Evolutionary conservation across 2,888 invertebrate species (phyloP), one percentile per base, ranked within the genome.

Genomic region (Cyclophora punctaria): DNA sequence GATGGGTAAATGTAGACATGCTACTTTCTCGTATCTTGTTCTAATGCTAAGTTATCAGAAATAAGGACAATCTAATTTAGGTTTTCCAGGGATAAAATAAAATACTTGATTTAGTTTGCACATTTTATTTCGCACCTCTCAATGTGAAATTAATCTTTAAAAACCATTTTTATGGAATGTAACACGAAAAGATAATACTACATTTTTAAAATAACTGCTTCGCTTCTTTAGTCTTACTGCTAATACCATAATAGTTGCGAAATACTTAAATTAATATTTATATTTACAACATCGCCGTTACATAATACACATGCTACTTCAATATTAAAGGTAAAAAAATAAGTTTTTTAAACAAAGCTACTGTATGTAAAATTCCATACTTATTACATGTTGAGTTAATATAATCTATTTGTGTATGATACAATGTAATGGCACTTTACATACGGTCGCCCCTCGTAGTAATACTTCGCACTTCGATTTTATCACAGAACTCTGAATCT

Each of bases 401-500:
- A 46, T 6, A 47, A 46, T 45, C 37, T 34, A 47, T 48, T 49
- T 48, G 35, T 44, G 42, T 51, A 53, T 56, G 47, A 52, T 51
- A 56, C 51, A 51, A 20, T 20, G 35, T 44, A 41, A 7, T 6
- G 20, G 52, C 49, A 51, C 46, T 48, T 59, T 56, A 59, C 65
- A 64, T 53, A 66, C 66, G 62, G 65, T 66, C 56, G 63, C 55
- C 53, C 56, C 64, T 60, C 53, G 40, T 52, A 62, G 63, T 64
- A 66, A 65, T 59, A 61, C 60, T 20, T 52, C 70, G 64, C 61
- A 63, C 66, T 63, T 69, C 66, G 58, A 49, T 65, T 70, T 33
- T 82, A 82, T 82, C 82, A 82, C 82, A 83, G 81, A 75, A 79
- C 78, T 73, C 69, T 66, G 69, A 73, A 76, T 70, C 69, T 59